phyloP scores from a whole-genome alignment of 2,113 vertebrate species.

The Balaeniceps rex region DNA sequence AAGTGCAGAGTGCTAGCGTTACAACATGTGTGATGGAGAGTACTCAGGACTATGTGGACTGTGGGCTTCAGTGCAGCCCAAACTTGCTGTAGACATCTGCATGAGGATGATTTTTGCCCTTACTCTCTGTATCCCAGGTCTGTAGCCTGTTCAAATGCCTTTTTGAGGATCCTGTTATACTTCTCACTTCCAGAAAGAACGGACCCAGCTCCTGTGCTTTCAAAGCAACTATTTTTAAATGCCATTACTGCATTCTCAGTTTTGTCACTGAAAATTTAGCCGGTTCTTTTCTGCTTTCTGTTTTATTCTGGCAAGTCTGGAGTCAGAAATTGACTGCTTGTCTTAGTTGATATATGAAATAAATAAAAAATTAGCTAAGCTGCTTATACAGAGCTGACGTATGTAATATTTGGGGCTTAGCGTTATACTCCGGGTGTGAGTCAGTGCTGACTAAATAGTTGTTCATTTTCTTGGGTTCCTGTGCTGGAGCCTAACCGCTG shows the following conservation, averaged over 20 bases:
- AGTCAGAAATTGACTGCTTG: background rate
- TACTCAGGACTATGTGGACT: background rate
- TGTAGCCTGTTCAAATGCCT: background rate
- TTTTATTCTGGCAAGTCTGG: background rate
- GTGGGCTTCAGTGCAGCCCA: background rate
- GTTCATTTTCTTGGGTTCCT: background rate
- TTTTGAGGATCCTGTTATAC: background rate
- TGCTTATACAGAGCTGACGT: background rate
- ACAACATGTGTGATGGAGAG: fast-evolving
- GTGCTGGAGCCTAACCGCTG: background rate
- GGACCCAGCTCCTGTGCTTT: background rate
- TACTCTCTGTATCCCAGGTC: background rate
- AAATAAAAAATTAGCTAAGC: background rate
- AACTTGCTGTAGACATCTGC: background rate
- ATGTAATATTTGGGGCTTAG: background rate
- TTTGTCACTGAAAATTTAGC: background rate
- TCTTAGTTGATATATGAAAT: background rate
- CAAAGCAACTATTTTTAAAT: background rate
- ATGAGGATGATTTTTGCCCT: background rate
- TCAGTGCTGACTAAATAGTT: background rate
- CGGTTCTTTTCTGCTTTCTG: background rate
- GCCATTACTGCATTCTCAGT: background rate
- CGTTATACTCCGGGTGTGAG: background rate
- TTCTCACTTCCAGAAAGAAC: background rate
- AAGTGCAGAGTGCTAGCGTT: background rate